Percentiles rank a stretch among this genome's conserved stretches.
These are phyloP conservation scores for Upupa epops DNA, from an alignment of 2,113 vertebrate genomes.

Conservation along the genomic window DNA sequence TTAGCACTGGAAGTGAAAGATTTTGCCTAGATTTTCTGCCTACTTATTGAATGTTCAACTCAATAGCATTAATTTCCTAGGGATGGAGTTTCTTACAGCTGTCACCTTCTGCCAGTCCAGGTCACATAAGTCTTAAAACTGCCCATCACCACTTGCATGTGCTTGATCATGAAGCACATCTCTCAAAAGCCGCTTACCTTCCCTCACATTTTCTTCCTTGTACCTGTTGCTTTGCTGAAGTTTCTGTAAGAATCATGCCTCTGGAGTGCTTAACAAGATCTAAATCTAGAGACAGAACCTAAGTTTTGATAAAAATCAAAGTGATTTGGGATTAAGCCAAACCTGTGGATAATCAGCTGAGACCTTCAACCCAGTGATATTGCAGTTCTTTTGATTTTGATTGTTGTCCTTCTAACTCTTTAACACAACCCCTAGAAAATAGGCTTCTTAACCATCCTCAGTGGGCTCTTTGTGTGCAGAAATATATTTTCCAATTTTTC, in stretches of 20 bases:
- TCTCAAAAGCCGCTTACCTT: background rate
- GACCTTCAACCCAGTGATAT: background rate
- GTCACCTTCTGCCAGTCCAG: background rate
- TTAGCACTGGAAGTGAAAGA: background rate
- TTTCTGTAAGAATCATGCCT: background rate
- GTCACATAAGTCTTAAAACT: background rate
- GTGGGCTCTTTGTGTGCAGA: background rate
- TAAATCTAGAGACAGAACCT: background rate
- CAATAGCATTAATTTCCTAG: background rate
- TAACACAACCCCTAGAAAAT: background rate
- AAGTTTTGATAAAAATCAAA: slow-evolving; percentile 1
- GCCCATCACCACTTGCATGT: background rate
- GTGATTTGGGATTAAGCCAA: background rate
- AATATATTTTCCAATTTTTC: background rate
- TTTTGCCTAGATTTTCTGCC: background rate
- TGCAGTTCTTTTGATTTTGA: background rate
- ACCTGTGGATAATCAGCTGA: background rate
- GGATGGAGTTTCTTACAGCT: background rate
- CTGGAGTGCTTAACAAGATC: background rate
- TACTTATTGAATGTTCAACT: background rate
- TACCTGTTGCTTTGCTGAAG: background rate
- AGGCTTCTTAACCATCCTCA: background rate
- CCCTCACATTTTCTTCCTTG: background rate
- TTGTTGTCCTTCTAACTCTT: background rate
- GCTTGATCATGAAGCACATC: background rate